These are phyloP conservation scores for Mionectes macconnelli DNA, from an alignment of 2,113 vertebrate species.

Conservation along the genomic window DNA sequence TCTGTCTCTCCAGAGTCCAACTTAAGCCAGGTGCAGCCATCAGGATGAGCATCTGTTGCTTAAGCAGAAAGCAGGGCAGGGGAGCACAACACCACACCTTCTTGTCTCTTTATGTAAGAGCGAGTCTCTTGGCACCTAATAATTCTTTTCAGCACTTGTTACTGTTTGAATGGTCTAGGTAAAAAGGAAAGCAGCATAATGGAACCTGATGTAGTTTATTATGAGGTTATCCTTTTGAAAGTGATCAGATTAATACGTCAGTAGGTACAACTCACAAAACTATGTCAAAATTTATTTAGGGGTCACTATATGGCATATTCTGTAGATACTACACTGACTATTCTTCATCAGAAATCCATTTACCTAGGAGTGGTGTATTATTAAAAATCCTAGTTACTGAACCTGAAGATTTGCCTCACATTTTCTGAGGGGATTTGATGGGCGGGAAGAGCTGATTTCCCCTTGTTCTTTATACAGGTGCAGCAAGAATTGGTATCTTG, in stretches of 20 bases:
- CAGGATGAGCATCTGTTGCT: fast-evolving
- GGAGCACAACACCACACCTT: background rate
- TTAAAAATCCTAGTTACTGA: background rate
- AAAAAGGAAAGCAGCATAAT: background rate
- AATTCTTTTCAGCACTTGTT: background rate
- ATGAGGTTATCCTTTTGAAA: background rate
- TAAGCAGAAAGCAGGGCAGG: fast-evolving
- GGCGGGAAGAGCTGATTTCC: background rate
- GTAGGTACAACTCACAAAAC: background rate
- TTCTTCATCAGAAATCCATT: background rate
- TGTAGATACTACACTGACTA: background rate
- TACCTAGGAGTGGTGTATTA: background rate
- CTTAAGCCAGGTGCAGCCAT: background rate
- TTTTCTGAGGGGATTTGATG: fast-evolving
- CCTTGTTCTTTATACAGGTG: background rate
- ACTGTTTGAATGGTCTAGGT: background rate
- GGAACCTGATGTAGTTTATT: background rate
- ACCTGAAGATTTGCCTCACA: background rate
- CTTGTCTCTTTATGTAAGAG: background rate
- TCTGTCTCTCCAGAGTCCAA: background rate
- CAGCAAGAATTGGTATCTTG: background rate
- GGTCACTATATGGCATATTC: background rate
- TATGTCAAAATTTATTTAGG: background rate
- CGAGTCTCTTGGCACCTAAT: background rate
- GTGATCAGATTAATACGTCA: background rate